Conservation (phyloP, 2,888 invertebrate species). For the Drosophila anceps region DNA sequence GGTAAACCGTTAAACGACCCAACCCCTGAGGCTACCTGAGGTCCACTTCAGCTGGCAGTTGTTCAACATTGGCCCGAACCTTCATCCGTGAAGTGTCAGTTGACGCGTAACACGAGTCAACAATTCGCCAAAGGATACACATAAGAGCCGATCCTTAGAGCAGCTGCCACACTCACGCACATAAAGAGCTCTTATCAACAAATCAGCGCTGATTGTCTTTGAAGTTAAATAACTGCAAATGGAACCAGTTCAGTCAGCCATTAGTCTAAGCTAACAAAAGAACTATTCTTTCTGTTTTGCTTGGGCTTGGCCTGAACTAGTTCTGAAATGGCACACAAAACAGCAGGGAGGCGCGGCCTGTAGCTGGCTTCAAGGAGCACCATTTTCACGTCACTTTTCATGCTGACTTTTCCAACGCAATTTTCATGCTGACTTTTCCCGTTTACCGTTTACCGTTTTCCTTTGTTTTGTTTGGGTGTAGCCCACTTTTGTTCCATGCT, state of each 20-base stretch:
- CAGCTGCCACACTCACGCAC: constrained; percentile 37
- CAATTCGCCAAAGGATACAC: constrained; percentile 32
- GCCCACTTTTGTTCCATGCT: constrained; percentile 5
- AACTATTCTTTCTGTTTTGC: not conserved
- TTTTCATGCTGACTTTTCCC: constrained; percentile 52
- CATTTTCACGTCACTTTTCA: constrained; percentile 5
- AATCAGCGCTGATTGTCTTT: constrained; percentile 48
- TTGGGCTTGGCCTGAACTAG: constrained; percentile 19
- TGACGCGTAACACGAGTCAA: constrained; percentile 79
- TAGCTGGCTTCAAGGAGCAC: constrained; percentile 35
- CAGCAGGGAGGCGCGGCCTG: constrained; percentile 41
- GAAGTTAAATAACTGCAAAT: not conserved
- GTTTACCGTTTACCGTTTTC: constrained; percentile 36
- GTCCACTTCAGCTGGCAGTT: constrained; percentile 19
- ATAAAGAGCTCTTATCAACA: constrained; percentile 38
- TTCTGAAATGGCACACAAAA: constrained; percentile 19
- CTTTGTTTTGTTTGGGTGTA: not conserved
- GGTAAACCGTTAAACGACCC: constrained; percentile 46
- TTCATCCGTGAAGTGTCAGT: constrained; percentile 45
- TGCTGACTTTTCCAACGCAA: not conserved
- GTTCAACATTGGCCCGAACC: not conserved
- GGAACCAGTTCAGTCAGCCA: constrained; percentile 4
- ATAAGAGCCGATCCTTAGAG: constrained; percentile 31
- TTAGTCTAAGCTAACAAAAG: not conserved
- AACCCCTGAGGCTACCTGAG: constrained; percentile 59